Percentiles rank a stretch among this genome's conserved stretches.
Conservation (phyloP, 2,888 invertebrate genomes). For the Drosophila imparisetae region DNA sequence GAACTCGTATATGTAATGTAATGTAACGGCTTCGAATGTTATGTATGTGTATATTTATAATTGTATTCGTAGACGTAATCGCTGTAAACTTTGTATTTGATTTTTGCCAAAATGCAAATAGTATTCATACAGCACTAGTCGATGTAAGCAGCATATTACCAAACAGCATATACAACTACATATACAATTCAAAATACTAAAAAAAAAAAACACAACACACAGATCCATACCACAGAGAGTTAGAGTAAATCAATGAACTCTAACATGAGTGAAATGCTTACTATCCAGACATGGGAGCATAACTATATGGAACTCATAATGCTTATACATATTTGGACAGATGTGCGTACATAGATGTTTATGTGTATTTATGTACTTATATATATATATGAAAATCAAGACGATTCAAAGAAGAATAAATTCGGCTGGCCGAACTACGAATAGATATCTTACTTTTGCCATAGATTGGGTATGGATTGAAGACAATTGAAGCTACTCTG, state of each 20-base stretch:
- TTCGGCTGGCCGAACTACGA: slow-evolving; percentile 32
- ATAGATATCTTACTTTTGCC: slow-evolving; percentile 14
- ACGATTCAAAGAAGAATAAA: not conserved
- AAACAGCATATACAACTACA: not conserved
- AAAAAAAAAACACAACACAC: not conserved
- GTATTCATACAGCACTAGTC: slow-evolving; percentile 30
- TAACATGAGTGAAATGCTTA: not conserved
- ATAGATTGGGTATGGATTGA: not conserved
- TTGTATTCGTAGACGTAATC: slow-evolving; percentile 40
- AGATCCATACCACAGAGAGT: not conserved
- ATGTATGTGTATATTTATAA: slow-evolving; percentile 42
- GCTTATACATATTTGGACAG: slow-evolving; percentile 8
- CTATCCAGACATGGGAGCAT: not conserved
- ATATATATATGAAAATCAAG: slow-evolving; percentile 14
- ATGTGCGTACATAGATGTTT: slow-evolving; percentile 2
- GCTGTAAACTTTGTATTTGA: slow-evolving; percentile 43
- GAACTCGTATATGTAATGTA: slow-evolving; percentile 41
- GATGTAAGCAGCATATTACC: slow-evolving; percentile 46
- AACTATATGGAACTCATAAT: slow-evolving; percentile 4
- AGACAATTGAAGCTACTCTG: not conserved
- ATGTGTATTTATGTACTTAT: slow-evolving; percentile 3
- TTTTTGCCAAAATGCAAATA: slow-evolving; percentile 37
- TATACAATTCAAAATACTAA: slow-evolving; percentile 1
- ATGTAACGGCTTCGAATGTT: slow-evolving; percentile 53
- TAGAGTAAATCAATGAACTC: slow-evolving; percentile 6